Percentiles rank a stretch among this genome's conserved stretches.
Evolutionary conservation across 2,113 vertebrate genomes (phyloP).

Genomic region (Malurus cyaneus): DNA sequence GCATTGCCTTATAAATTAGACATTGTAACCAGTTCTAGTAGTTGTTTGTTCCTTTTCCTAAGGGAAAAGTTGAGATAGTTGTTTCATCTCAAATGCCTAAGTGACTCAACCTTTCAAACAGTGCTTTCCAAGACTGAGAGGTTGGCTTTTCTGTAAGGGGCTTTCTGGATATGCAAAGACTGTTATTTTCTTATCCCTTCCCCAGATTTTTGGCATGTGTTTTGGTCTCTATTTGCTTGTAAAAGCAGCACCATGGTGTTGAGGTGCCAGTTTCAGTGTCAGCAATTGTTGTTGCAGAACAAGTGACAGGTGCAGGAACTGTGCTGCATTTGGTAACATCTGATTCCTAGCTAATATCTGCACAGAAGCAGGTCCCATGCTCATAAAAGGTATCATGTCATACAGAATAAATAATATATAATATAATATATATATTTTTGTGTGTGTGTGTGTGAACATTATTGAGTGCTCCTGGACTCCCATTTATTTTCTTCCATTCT

Average conservation of each 20-base stretch:
- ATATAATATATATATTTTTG: fast-evolving
- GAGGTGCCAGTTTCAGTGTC: not conserved
- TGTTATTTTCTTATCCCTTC: not conserved
- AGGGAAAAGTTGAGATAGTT: not conserved
- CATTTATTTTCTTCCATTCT: not conserved
- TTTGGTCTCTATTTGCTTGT: not conserved
- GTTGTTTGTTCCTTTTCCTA: not conserved
- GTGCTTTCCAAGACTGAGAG: not conserved
- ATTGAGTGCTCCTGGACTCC: not conserved
- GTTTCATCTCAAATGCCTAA: not conserved
- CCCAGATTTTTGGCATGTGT: not conserved
- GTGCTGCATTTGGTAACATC: not conserved
- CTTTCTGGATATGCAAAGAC: not conserved
- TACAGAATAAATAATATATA: too few species aligned
- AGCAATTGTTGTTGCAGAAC: not conserved
- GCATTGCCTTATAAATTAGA: not conserved
- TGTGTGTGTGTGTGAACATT: not conserved
- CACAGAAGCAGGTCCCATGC: not conserved
- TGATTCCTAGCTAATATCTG: not conserved
- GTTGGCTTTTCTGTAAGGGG: not conserved
- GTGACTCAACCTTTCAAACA: not conserved
- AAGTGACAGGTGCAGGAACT: not conserved
- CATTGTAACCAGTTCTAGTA: not conserved
- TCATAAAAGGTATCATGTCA: not conserved
- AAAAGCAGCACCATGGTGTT: not conserved